Evolutionary conservation across 2,113 vertebrate species (phyloP).

Genomic region (Zosterops borbonicus): DNA sequence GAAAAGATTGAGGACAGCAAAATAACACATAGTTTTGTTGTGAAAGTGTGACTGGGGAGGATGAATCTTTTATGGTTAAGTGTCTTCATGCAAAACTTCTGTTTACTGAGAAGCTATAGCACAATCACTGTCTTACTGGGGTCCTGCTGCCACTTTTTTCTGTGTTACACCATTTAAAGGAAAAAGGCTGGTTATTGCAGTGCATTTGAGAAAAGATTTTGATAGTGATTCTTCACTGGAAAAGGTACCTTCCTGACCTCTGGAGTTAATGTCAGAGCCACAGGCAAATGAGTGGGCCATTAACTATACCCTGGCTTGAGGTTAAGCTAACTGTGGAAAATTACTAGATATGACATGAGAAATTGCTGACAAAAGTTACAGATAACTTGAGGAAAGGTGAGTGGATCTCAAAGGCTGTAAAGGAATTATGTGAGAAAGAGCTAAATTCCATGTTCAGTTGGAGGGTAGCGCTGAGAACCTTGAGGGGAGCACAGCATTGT

Average conservation of each 20-base stretch:
- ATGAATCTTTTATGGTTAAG: background rate
- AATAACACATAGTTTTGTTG: background rate
- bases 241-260: background rate
- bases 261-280: background rate
- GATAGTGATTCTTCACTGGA: background rate
- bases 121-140: background rate
- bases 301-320: background rate
- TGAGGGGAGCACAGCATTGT: background rate
- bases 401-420: background rate
- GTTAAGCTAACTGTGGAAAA: background rate
- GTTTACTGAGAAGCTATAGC: background rate
- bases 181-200: background rate
- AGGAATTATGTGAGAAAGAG: background rate
- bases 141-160: background rate
- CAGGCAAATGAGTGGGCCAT: background rate
- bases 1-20: background rate
- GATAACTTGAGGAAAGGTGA: fast-evolving
- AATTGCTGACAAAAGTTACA: background rate
- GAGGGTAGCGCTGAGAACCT: background rate
- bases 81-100: background rate
- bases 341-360: background rate
- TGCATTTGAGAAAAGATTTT: background rate
- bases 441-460: background rate
- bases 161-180: background rate
- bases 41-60: background rate